phyloP scores from a whole-genome alignment of 1,140 invertebrate genomes.

The Parasteatoda tepidariorum region DNA sequence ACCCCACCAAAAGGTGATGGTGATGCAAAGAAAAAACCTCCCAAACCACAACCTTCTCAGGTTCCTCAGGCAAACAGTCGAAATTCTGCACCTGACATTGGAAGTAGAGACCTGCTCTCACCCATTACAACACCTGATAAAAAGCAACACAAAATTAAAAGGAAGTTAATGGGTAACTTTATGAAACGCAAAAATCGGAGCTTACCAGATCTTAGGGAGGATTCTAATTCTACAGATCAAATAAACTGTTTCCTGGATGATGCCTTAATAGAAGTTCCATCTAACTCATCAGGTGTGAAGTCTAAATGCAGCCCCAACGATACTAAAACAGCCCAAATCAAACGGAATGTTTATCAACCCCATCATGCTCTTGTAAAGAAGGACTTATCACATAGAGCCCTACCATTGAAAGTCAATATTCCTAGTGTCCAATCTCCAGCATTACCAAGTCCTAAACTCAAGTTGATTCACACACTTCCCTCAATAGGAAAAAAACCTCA shows the following conservation, averaged over 20 bases:
- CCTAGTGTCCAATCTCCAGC: constrained; percentile 35
- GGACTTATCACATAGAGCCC: constrained; percentile 46
- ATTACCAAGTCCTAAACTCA: constrained; percentile 8
- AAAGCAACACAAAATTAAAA: constrained; percentile 89
- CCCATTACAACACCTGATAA: constrained; percentile 73
- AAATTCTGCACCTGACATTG: constrained; percentile 1
- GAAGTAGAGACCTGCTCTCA: constrained; percentile 35
- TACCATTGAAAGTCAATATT: constrained; percentile 50
- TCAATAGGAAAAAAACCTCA: constrained; percentile 21
- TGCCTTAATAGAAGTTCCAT: constrained; percentile 51
- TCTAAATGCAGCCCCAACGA: constrained; percentile 8
- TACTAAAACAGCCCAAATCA: neutral
- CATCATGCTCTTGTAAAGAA: constrained; percentile 58
- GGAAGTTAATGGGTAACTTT: constrained; percentile 89
- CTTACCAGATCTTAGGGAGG: constrained; percentile 89
- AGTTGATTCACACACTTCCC: constrained; percentile 43
- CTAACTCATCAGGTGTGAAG: constrained; percentile 42
- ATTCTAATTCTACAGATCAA: constrained; percentile 68
- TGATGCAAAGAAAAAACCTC: neutral
- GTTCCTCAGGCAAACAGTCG: neutral
- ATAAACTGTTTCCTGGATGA: constrained; percentile 53
- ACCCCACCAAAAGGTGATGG: neutral
- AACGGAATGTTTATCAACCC: constrained; percentile 51
- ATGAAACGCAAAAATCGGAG: constrained; percentile 89
- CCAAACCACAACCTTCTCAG: constrained; percentile 3